Evolutionary conservation across 2,797 vertebrate genomes (phyloP).

Genomic region (Phalloptychus januarius): DNA sequence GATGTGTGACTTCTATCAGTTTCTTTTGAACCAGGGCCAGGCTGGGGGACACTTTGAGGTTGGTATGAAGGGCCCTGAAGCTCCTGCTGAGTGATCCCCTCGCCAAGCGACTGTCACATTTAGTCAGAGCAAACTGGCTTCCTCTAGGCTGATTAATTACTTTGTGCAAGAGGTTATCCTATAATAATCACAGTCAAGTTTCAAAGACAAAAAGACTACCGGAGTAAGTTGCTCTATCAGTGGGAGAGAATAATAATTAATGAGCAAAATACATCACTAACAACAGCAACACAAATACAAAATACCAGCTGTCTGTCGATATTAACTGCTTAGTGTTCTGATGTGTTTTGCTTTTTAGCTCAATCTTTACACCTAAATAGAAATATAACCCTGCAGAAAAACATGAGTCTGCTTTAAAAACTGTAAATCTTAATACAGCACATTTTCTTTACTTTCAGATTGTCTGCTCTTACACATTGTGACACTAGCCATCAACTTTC

Average conservation of each 20-base stretch:
- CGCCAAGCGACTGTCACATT: constrained; percentile 63
- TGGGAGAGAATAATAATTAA: constrained; percentile 58
- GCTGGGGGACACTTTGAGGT: constrained; percentile 50
- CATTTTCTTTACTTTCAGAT: background rate
- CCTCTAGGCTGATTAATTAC: constrained; percentile 71
- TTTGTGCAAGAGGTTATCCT: constrained; percentile 63
- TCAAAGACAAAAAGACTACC: constrained; percentile 50
- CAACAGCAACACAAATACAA: background rate
- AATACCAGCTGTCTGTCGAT: background rate
- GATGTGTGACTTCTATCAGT: constrained; percentile 34
- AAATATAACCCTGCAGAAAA: background rate
- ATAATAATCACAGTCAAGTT: constrained; percentile 62
- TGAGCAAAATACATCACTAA: constrained; percentile 44
- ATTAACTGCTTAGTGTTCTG: background rate
- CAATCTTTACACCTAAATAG: background rate
- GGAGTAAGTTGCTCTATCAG: constrained; percentile 45
- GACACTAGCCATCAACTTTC: background rate
- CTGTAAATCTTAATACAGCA: background rate
- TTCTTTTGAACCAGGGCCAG: constrained; percentile 46
- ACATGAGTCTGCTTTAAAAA: background rate
- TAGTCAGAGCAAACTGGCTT: constrained; percentile 41
- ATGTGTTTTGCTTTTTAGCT: background rate
- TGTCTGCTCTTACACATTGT: background rate
- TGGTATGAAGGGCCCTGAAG: constrained; percentile 40
- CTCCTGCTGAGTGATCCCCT: constrained; percentile 37